A percentile compares a stretch with the other conserved stretches of the same genome.
Conservation (phyloP, 2,113 vertebrate genomes). For the Eidolon helvum region DNA sequence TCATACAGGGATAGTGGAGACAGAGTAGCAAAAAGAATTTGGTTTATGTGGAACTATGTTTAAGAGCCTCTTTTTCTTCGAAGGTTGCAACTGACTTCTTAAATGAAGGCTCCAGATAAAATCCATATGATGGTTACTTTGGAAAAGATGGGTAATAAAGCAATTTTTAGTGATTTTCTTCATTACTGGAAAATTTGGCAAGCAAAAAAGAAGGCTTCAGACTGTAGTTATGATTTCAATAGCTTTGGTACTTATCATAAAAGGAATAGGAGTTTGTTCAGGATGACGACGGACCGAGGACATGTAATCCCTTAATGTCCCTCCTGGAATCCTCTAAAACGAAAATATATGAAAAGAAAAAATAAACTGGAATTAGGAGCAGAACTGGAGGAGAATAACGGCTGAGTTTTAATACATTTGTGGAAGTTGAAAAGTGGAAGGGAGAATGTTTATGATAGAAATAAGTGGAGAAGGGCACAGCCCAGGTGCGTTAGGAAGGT, state of each 20-base stretch:
- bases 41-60: too few relatives aligned
- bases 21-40: too few relatives aligned
- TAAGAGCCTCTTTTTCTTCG: too few relatives aligned
- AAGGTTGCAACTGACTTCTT: too few relatives aligned
- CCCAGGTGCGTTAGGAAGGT: background rate
- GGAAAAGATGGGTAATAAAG: too few relatives aligned
- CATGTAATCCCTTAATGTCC: background rate
- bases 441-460: background rate
- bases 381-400: background rate
- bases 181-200: background rate
- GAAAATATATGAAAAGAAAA: background rate
- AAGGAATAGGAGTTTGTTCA: background rate
- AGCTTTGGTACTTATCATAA: background rate
- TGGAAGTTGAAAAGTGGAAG: background rate
- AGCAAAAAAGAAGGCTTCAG: background rate
- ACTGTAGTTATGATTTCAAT: conserved; percentile 18
- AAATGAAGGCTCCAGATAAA: too few relatives aligned
- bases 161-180: background rate
- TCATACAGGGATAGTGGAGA: too few relatives aligned
- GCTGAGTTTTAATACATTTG: background rate
- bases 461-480: background rate
- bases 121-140: too few relatives aligned
- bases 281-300: background rate
- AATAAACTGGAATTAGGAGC: background rate
- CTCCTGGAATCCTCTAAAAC: background rate